Evolutionary conservation across 1,140 invertebrate genomes (phyloP).

Genomic region (Ooceraea biroi): DNA sequence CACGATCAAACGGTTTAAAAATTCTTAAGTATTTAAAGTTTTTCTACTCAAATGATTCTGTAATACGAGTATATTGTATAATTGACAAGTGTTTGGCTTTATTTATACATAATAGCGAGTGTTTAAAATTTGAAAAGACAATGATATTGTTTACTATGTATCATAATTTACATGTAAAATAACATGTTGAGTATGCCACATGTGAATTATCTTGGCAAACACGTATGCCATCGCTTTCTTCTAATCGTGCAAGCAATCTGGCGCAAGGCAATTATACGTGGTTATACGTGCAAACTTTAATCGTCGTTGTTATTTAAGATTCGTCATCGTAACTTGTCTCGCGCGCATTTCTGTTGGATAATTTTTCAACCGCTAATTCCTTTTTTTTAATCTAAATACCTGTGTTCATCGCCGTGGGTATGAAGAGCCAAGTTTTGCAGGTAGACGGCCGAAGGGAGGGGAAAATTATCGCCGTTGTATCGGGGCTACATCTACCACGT

Average conservation of each 20-base stretch:
- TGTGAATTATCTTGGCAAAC: slow-evolving; percentile 7
- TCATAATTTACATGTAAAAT: slow-evolving; percentile 27
- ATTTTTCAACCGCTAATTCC: slow-evolving; percentile 8
- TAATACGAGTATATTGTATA: no score
- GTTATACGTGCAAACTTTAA: no score
- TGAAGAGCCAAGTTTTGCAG: slow-evolving; percentile 34
- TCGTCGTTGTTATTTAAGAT: slow-evolving; percentile 34
- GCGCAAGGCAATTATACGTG: background rate
- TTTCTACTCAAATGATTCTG: no score
- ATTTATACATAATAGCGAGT: no score
- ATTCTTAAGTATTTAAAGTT: no score
- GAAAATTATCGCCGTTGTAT: slow-evolving; percentile 30
- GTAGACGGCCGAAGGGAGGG: background rate
- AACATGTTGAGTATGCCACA: slow-evolving; percentile 43
- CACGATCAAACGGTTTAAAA: no score
- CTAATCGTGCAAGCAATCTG: background rate
- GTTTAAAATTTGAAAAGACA: no score
- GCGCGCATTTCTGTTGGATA: slow-evolving; percentile 9
- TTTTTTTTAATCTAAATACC: slow-evolving; percentile 23
- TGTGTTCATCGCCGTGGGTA: slow-evolving; percentile 25
- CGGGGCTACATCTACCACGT: slow-evolving; percentile 29
- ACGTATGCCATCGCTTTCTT: background rate
- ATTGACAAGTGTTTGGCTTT: no score
- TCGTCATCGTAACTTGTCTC: background rate
- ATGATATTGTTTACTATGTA: slow-evolving; percentile 23